Evolutionary conservation across 2,888 invertebrate genomes (phyloP), one percentile per base, ranked within the genome.

Genomic region (Cheilosia vulpina): DNA sequence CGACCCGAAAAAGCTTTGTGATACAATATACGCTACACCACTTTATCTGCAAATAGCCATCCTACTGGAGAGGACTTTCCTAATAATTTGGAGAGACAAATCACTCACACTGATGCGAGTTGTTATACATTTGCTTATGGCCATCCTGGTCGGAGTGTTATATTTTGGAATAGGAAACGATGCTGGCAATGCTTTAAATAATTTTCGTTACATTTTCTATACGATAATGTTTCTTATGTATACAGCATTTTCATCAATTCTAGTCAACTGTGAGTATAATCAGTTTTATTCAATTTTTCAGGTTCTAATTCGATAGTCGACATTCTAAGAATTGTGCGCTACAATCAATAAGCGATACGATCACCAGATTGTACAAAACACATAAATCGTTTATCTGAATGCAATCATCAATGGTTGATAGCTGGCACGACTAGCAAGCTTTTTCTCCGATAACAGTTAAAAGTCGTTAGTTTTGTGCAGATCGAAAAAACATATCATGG

Each of bases 181-280:
- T 89, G 98, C 97, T 0, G 94, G 94, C 69, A 95, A 97, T 91
- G 95, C 96, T 19, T 93, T 96, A 87, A 96, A 97, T 91, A 99
- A 97, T 91, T 96, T 96, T 90, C 97, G 97, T 90, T 96, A 96
- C 90, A 93, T 98, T 38, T 98, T 97, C 93, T 98, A 98, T 93
- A 96, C 96, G 84, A 94, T 98, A 66, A 96, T 99, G 95, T 99
- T 98, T 92, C 94, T 98, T 68, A 98, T 98, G 96, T 97, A 97
- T 91, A 98, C 97, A 6, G 96, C 98, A 0, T 97, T 98, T 92
- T 98, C 97, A 93, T 95, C 97, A 15, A 96, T 97, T 75, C 94
- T 97, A 57, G 95, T 98, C 34, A 96, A 96, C 87, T 98, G 98
- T 98, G 94, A 96, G 97, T 95, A 79, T 72, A 31, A n/a, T 41